Conservation (phyloP, 2,113 vertebrate species). For the Synchiropus splendidus region DNA sequence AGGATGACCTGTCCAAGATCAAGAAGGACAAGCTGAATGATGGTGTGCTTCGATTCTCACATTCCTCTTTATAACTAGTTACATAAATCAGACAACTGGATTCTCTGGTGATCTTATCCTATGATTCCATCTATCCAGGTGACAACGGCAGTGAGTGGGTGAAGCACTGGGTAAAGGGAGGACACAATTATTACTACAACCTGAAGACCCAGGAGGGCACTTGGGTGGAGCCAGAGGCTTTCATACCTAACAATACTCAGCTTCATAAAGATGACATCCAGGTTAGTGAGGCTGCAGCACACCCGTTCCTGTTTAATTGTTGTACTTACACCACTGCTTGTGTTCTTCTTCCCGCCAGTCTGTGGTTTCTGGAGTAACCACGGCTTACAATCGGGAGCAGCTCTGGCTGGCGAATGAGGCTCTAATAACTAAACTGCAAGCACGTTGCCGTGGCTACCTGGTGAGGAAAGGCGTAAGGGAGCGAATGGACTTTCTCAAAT, state of each 20-base stretch:
- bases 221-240: constrained; percentile 81
- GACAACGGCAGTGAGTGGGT: constrained; percentile 82
- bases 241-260: constrained; percentile 78
- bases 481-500: constrained; percentile 78
- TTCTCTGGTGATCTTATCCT: no score
- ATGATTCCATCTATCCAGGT: constrained; percentile 50
- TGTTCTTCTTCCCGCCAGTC: constrained; percentile 33
- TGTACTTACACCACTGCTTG: background rate
- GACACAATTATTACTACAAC: constrained; percentile 91
- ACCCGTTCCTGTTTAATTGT: background rate
- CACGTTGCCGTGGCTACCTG: constrained; percentile 85
- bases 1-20: constrained; percentile 72
- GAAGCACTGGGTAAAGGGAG: constrained; percentile 93
- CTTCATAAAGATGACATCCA: constrained; percentile 93
- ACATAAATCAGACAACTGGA: no score
- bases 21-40: constrained; percentile 68
- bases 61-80: no score
- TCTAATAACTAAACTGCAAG: constrained; percentile 84
- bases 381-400: constrained; percentile 92
- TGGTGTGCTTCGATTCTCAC: constrained; percentile 59
- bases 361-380: constrained; percentile 87
- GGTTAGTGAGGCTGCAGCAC: constrained; percentile 52
- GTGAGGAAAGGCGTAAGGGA: constrained; percentile 75
- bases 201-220: constrained; percentile 73
- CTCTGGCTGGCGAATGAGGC: constrained; percentile 92